Percentiles rank a stretch among this genome's conserved stretches.
phyloP scores from a whole-genome alignment of 2,113 vertebrate genomes.

The Suncus etruscus region DNA sequence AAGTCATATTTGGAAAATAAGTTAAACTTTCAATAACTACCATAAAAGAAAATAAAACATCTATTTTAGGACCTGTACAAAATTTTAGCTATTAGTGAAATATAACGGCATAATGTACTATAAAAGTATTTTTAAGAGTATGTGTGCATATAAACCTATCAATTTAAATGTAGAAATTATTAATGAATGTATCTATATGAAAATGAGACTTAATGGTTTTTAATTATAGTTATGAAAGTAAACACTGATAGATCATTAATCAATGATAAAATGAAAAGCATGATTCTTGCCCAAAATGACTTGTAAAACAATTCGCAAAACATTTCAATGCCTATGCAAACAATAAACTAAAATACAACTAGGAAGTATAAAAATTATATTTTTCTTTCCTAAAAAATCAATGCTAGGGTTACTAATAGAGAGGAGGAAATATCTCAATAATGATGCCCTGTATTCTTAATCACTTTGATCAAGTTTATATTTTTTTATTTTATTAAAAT shows the following conservation, averaged over 20 bases:
- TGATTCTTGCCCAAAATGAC: neutral
- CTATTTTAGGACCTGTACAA: neutral
- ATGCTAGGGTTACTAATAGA: neutral
- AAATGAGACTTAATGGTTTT: conserved; percentile 40
- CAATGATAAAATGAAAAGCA: conserved; percentile 49
- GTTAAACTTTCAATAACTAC: conserved; percentile 46
- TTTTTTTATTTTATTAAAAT: too few relatives aligned
- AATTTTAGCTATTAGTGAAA: conserved; percentile 42
- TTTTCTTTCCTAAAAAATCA: conserved; percentile 25
- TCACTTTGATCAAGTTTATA: neutral
- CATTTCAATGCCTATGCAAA: conserved; percentile 23
- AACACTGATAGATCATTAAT: conserved; percentile 31
- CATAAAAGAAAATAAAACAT: conserved; percentile 36
- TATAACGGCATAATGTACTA: neutral
- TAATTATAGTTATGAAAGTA: conserved; percentile 42
- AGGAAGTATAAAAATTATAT: neutral
- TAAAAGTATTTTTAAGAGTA: neutral
- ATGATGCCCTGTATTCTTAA: neutral
- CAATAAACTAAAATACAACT: neutral
- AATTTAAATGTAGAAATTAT: conserved; percentile 48
- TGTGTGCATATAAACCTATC: neutral
- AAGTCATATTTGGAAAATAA: neutral
- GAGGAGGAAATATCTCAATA: conserved; percentile 2
- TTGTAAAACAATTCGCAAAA: conserved; percentile 38
- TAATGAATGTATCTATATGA: neutral